Percentiles rank a stretch among this genome's conserved stretches.
Conservation (phyloP, 1,140 invertebrate species). For the Plutomurus gul region DNA sequence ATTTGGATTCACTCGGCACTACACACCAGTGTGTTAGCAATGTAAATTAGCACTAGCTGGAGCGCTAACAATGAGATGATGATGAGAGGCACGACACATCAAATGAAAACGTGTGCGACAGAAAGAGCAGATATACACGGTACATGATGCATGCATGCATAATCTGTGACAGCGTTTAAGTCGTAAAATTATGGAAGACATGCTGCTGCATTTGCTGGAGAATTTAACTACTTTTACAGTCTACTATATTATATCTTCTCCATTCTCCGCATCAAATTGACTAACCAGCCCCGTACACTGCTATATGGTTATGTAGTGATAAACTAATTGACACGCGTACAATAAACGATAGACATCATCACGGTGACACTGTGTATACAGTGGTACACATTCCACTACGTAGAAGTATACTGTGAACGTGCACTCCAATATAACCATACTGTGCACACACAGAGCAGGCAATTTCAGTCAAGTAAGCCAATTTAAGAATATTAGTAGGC, state of each 20-base stretch:
- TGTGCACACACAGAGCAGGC: too few species aligned
- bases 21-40: too few species aligned
- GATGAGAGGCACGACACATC: not conserved
- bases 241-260: too few species aligned
- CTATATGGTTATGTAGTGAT: too few species aligned
- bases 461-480: too few species aligned
- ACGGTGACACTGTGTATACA: not conserved
- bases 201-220: not conserved
- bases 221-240: conserved; percentile 14
- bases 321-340: conserved; percentile 7
- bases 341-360: not conserved
- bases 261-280: too few species aligned
- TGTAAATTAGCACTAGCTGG: not conserved
- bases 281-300: too few species aligned
- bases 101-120: not conserved
- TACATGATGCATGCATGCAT: conserved; percentile 1
- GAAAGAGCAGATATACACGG: not conserved
- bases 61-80: not conserved
- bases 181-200: conserved; percentile 13
- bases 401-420: too few species aligned
- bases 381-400: too few species aligned
- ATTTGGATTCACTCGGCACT: too few species aligned
- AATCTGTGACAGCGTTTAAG: conserved; percentile 26
- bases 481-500: too few species aligned
- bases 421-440: too few species aligned